Evolutionary conservation across 2,797 vertebrate species (phyloP).

Genomic region (Scyliorhinus canicula): DNA sequence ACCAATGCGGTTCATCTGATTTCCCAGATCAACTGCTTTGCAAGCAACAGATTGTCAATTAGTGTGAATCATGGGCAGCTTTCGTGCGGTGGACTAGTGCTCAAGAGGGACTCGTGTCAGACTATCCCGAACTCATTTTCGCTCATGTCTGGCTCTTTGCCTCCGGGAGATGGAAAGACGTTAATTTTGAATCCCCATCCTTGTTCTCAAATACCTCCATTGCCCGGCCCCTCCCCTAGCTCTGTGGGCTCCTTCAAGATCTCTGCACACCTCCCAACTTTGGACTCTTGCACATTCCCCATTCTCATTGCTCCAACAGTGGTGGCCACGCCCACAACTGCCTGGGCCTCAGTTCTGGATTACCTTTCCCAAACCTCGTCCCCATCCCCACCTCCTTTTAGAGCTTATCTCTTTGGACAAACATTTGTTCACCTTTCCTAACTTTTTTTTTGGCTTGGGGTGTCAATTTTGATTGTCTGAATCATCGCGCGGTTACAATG

Average conservation of each 20-base stretch:
- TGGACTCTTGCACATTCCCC: neutral
- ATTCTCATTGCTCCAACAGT: neutral
- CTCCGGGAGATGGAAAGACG: neutral
- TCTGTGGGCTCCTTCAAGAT: neutral
- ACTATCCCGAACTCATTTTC: neutral
- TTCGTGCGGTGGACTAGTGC: neutral
- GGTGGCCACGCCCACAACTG: neutral
- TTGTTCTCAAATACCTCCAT: neutral
- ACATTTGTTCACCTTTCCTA: neutral
- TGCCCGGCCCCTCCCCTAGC: neutral
- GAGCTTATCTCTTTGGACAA: neutral
- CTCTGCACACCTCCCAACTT: neutral
- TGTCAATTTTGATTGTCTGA: neutral
- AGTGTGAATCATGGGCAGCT: neutral
- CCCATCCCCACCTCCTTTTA: no score
- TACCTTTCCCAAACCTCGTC: neutral
- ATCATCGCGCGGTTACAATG: no score
- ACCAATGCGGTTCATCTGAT: neutral
- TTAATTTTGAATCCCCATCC: neutral
- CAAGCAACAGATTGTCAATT: neutral
- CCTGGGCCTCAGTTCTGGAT: neutral
- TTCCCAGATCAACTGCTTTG: neutral
- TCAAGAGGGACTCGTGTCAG: neutral
- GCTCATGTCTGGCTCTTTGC: neutral
- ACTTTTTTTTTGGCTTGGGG: neutral